Evolutionary conservation across 2,113 vertebrate species (phyloP), one percentile per base, ranked within the genome.

Genomic region (Myiopsitta monachus): DNA sequence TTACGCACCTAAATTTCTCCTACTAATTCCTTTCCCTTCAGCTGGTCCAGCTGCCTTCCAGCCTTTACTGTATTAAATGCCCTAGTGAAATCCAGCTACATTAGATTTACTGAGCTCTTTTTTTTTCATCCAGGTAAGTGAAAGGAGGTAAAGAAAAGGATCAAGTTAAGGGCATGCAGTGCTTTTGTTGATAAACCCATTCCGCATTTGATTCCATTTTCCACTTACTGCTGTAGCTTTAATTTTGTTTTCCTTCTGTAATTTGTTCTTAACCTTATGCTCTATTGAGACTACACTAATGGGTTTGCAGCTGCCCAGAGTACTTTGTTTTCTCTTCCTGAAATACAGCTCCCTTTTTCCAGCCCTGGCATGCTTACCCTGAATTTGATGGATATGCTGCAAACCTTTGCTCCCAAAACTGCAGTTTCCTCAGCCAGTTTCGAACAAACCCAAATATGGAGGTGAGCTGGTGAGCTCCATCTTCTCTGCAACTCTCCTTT

Each of bases 251-350:
- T 92, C 87, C 67, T 95, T 75, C 93, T 88, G 90, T 92, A 97
- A 95, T 95, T 97, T 91, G 84, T 97, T 96, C 95, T 91, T 95
- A 97, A 96, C 94, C 94, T 97, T 91, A 85, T 62, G 91, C 90
- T 95, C 95, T 95, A 36, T 39, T 83, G 87, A 96, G 93, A 95
- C 93, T 80, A 95, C 78, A 95, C 95, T 97, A 96, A 97, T 95
- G 81, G 82, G 63, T 89, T 93, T 97, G 84, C 91, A 95, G 90
- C 87, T 95, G 92, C 90, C 87, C 87, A 62, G 82, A 91, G 94
- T 93, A 95, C 90, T 96, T 96, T 88, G 94, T 85, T 96, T 91
- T 90, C 78, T 83, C 82, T 80, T 90, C 81, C 82, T 97, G 94
- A 97, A 96, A 96, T 96, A 97, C 73, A 85, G 91, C 94, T 97